These are phyloP conservation scores for Calliopum simillimum DNA, from an alignment of 2,888 invertebrate genomes.

Conservation along the genomic window DNA sequence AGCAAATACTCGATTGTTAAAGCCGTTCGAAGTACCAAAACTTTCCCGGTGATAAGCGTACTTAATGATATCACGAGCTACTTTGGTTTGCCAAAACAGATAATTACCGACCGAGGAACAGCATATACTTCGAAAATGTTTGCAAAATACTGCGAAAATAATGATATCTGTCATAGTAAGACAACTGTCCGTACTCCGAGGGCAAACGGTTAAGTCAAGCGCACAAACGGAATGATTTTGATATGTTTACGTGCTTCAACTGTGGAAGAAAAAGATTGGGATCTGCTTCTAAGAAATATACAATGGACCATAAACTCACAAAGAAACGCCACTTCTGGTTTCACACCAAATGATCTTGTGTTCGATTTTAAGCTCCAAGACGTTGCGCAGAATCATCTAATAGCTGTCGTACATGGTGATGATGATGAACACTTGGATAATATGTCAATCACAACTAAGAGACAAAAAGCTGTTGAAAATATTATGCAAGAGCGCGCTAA, in stretches of 20 bases:
- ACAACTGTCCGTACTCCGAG: constrained; percentile 47
- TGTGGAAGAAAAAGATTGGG: constrained; percentile 39
- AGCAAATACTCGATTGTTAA: constrained; percentile 43
- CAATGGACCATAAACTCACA: constrained; percentile 42
- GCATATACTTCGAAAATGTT: no score
- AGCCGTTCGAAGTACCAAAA: constrained; percentile 41
- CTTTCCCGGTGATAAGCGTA: constrained; percentile 36
- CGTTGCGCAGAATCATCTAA: no score
- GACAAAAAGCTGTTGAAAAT: constrained; percentile 31
- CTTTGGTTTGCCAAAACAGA: constrained; percentile 49
- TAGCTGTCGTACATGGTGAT: no score
- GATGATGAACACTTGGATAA: constrained; percentile 12
- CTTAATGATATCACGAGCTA: constrained; percentile 41
- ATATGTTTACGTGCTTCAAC: constrained; percentile 45
- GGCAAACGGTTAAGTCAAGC: no score
- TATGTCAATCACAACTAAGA: constrained; percentile 20
- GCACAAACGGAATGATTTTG: no score
- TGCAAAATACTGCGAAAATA: no score
- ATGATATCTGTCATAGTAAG: constrained; percentile 39
- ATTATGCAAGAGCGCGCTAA: constrained; percentile 23
- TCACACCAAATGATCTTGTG: constrained; percentile 44
- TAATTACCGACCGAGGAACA: no score
- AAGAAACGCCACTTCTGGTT: constrained; percentile 38
- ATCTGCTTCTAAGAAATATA: constrained; percentile 35
- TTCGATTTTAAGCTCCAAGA: no score